Percentiles rank a stretch among this genome's conserved stretches.
Conservation (phyloP, 2,797 vertebrate species). For the Peromyscus melanophrys region DNA sequence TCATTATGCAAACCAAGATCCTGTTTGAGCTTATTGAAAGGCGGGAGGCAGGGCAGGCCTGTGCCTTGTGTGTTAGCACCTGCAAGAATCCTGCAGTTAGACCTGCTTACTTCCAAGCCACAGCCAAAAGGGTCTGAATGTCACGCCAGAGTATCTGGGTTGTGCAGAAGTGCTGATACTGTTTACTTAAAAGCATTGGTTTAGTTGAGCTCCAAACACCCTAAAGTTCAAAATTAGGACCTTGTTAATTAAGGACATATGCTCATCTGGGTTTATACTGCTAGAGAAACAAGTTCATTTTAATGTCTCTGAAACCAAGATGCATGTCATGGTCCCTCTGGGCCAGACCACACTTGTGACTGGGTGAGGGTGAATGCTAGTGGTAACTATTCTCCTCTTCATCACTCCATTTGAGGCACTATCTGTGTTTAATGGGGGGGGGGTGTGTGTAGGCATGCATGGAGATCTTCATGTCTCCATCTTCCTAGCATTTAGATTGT, state of each 20-base stretch:
- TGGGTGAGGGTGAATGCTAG: accelerated
- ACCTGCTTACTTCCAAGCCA: background rate
- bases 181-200: background rate
- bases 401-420: background rate
- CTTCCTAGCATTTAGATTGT: background rate
- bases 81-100: background rate
- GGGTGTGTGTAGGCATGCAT: too few species aligned
- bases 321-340: background rate
- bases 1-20: slow-evolving; percentile 66
- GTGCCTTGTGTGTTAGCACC: slow-evolving; percentile 17
- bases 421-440: background rate
- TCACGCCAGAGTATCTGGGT: background rate
- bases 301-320: background rate
- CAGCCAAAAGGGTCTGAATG: background rate
- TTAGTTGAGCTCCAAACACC: slow-evolving; percentile 34
- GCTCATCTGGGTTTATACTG: background rate
- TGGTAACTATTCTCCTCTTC: background rate
- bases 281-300: background rate
- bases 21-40: slow-evolving; percentile 8
- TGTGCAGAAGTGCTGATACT: background rate
- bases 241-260: slow-evolving; percentile 6
- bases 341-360: background rate
- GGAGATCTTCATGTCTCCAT: background rate
- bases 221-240: slow-evolving; percentile 42
- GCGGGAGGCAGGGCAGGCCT: background rate